Base-by-base conservation (phyloP, 2,888 invertebrate species). In the Crossocerus cetratus region DNA sequence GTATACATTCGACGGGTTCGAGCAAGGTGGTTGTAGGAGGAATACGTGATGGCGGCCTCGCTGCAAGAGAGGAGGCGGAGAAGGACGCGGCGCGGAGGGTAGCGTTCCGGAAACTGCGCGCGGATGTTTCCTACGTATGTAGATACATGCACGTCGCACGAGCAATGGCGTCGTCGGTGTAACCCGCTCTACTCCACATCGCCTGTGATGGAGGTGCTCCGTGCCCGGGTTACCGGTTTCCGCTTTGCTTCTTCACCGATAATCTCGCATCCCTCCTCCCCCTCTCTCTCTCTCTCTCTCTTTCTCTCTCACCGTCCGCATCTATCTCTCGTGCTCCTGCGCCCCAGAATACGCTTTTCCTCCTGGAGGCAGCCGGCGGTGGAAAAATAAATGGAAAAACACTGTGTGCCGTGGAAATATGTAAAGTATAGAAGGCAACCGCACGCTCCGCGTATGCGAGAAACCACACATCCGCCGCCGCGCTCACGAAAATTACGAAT, bases 201-300 rank as follows among this genome's bases (percentile, higher is more conserved):
- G 80, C 83, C 32, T 32, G 85, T 87, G 88, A 87, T 88, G 86
- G 83, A 87, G 84, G 82, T 84, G 81, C 82, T 86, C 84, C 86
- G 87, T 87, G 86, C 83, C 62, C 72, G 83, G 78, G 82, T 84
- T 87, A 81, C 85, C 77, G 85, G 82, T 86, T 87, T 86, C 84
- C 84, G 84, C 84, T 85, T 83, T 84, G 84, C 81, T 85, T 84
- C 84, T 83, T 82, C 82, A 77, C 80, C 84, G 84, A 87, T 88
- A 88, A 88, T 88, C 87, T 85, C 85, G 82, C 86, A 85, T 32
- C 11, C 78, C 83, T 80, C 76, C 72, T 58, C 70, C 60, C 59
- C 66, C 81, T 82, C 68, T 59, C 23, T 60, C 42, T 18, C 49
- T 58, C 42, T 43, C 14, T 61, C 74, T 71, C 75, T 74, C 74